Evolutionary conservation across 2,113 vertebrate species (phyloP), one percentile per base, ranked within the genome.

Genomic region (Oryzias javanicus): DNA sequence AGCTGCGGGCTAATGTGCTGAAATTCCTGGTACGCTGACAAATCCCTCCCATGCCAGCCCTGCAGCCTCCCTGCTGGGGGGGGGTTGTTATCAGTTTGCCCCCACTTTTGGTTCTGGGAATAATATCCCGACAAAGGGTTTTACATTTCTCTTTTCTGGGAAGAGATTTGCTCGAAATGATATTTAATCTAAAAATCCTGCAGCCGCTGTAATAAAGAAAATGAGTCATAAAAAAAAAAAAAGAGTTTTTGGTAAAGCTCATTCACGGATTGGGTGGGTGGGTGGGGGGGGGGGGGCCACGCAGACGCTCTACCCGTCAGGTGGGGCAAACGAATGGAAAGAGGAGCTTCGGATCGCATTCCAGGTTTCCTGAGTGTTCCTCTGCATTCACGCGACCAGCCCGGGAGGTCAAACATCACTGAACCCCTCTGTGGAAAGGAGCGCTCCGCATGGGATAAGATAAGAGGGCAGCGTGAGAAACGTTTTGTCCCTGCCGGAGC

Each of bases 181-280:
- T 76, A 78, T 85, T 81, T 81, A 78, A 85, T 88, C 58, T 79
- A 77, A 72, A 75, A 82, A 84, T 85, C 79, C 83, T 51, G 25
- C 54, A 16, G 59, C 59, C 55, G 72, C 65, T 66, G 78, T 76
- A 78, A 82, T 74, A 78, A 85, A 84, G 82, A 72, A 82, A 84
- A 82, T 62, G 76, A 83, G 61, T 74, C 60, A 80, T 81, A 18
- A 19, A 24, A 1, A 75, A 84, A 18, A 19, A 24, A 1, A 75
- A 74, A 14, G 42, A 64, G 65, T 65, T 48, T 61, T 69, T 67
- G 20, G 48, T 82, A 86, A 12, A 88, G 73, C 84, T 85, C 84
- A 86, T 88, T 86, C 79, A 72, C 72, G 79, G 79, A 84, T 86
- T 85, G 84, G 24, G n/a, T n/a, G n/a, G n/a, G n/a, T n/a, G n/a